Evolutionary conservation across 2,113 vertebrate species (phyloP).

Genomic region (Pica pica): DNA sequence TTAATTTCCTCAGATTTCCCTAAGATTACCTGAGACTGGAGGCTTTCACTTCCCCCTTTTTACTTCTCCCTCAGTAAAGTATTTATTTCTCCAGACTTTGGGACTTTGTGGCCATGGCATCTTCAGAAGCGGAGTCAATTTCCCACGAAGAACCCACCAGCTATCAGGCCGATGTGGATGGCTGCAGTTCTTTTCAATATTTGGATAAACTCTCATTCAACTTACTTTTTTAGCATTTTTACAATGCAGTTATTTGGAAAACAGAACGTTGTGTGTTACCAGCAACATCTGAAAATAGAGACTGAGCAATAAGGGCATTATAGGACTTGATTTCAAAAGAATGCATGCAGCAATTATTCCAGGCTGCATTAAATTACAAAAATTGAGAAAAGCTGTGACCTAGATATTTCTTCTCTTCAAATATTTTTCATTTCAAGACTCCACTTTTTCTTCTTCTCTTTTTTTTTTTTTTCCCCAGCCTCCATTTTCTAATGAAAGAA

Average conservation of each 20-base stretch:
- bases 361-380: conserved; percentile 67
- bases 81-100: not conserved
- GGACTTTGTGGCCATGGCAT: not conserved
- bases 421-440: conserved; percentile 37
- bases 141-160: not conserved
- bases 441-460: not conserved
- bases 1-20: not conserved
- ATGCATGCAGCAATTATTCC: conserved; percentile 59
- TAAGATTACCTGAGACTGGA: not conserved
- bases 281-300: conserved; percentile 46
- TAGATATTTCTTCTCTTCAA: conserved; percentile 44
- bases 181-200: conserved; percentile 16
- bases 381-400: conserved; percentile 72
- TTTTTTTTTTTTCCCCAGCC: not conserved
- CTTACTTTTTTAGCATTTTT: conserved; percentile 21
- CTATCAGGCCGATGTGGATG: not conserved
- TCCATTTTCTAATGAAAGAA: conserved; percentile 31
- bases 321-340: conserved; percentile 60
- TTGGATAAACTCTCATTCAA: conserved; percentile 56
- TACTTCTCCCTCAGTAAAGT: not conserved
- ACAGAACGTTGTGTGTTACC: conserved; percentile 14
- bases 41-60: not conserved
- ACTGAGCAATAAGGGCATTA: conserved; percentile 31
- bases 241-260: conserved; percentile 45
- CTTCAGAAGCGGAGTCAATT: not conserved